These are phyloP conservation scores for Hydriomena furcata DNA, from an alignment of 2,888 invertebrate species.

Conservation along the genomic window DNA sequence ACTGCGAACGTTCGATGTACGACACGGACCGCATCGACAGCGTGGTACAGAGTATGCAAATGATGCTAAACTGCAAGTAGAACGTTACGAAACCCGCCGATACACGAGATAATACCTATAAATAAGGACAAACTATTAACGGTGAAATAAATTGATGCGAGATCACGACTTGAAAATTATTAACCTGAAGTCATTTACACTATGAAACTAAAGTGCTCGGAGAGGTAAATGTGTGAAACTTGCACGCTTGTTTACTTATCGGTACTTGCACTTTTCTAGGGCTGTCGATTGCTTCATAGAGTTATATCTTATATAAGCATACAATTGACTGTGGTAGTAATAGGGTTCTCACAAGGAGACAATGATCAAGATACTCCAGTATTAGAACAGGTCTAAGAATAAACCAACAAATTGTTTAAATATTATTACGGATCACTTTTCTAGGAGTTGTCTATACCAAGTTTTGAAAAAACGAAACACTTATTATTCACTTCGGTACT, in stretches of 20 bases:
- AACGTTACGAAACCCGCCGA: slow-evolving; percentile 69
- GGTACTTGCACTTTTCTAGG: slow-evolving; percentile 7
- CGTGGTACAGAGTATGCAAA: slow-evolving; percentile 72
- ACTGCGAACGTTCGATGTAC: slow-evolving; percentile 45
- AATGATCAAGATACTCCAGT: too few relatives aligned
- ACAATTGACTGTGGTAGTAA: too few relatives aligned
- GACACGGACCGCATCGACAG: slow-evolving; percentile 55
- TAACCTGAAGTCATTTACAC: slow-evolving; percentile 61
- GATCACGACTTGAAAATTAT: slow-evolving; percentile 75
- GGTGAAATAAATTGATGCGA: slow-evolving; percentile 74
- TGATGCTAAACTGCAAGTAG: slow-evolving; percentile 61
- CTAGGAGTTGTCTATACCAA: too few relatives aligned
- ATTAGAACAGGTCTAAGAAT: too few relatives aligned
- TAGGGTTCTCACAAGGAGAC: too few relatives aligned
- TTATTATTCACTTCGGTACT: too few relatives aligned
- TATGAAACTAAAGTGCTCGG: slow-evolving; percentile 48
- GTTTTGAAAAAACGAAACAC: too few relatives aligned
- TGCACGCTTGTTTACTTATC: slow-evolving; percentile 15
- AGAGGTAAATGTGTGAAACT: slow-evolving; percentile 30
- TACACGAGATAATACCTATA: slow-evolving; percentile 74
- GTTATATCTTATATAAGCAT: too few relatives aligned
- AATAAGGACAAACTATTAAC: slow-evolving; percentile 77
- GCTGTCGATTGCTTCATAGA: not conserved
- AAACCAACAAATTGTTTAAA: too few relatives aligned
- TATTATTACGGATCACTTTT: too few relatives aligned